Evolutionary conservation across 2,888 invertebrate genomes (phyloP), one percentile per base, ranked within the genome.

Genomic region (Apamea monoglypha): DNA sequence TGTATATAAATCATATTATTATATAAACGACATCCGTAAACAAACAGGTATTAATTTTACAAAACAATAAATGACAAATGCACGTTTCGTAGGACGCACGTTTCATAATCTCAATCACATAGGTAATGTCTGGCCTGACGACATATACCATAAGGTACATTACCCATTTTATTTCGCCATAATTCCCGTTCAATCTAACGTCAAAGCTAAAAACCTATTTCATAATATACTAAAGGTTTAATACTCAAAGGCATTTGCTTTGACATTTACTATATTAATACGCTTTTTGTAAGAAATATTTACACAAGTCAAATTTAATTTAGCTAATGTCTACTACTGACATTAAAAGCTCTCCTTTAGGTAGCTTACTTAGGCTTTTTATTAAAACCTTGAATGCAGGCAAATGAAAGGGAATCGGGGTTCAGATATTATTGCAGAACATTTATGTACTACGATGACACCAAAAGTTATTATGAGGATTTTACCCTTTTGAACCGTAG

Each of bases 221-320:
- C 87, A 63, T 50, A 87, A 87, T 80, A 77, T 66, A 68, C 74
- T 63, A 74, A 84, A 80, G 75, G 81, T 81, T 80, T 85, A 74
- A 78, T 87, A 82, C 78, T 56, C 18, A 70, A 74, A 82, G 76
- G 73, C 81, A 88, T 86, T 85, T 81, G 36, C 69, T 68, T 69
- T 89, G 85, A 88, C 89, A 88, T 89, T 89, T 88, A 77, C n/a
- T 32, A 68, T 75, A 87, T 81, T 81, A 87, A 85, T 88, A 78
- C 82, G 74, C 76, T 89, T 89, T 89, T 89, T 89, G 88, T 81
- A 71, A 25, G 32, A 75, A 73, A 80, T 81, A 87, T 86, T 82
- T 74, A 74, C 82, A 87, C 80, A 83, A 84, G 78, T 81, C 77
- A 83, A 86, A 86, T 83, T 86, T 78, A 82, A 84, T 86, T 83